Evolutionary conservation across 2,113 vertebrate genomes (phyloP), one percentile per base, ranked within the genome.

Genomic region (Trichechus manatus): DNA sequence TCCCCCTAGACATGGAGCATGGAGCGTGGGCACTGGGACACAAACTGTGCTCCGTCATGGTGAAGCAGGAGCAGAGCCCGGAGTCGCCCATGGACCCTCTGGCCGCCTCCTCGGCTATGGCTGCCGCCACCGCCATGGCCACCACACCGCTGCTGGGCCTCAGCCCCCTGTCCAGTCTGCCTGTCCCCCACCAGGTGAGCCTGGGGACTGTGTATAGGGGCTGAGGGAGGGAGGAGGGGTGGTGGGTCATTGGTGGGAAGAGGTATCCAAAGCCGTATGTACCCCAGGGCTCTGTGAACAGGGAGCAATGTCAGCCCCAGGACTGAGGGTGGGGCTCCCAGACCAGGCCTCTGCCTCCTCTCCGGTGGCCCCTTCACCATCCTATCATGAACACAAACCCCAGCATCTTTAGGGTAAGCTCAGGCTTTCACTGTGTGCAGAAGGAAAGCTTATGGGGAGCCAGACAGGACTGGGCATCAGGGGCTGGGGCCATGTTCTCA

Each of bases 21-120:
- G 99, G 98, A 93, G 98, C 99, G 13, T 99, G 99, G 99, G 99
- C 99, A 13, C 99, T 99, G 98, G 99, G 99, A 93, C 99, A 99
- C 97, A 99, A 99, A 96, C 99, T 99, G 82, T 99, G 99, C 64
- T 99, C 99, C 96, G 99, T 99, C 98, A 98, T 99, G 98, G 99
- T 99, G 98, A 99, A 99, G 97, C 99, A 99, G 97, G 99, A 99
- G 97, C 99, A 99, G 88, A 99, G 98, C 93, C 97, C 99, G 92
- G 99, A 99, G 87, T 96, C 98, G 80, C 97, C 98, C 7, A 93
- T 98, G 59, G 97, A 97, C 98, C 99, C 98, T 89, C 98, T 98
- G 97, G 95, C 98, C 53, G 88, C 98, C 96, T 98, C 98, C 92
- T 98, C 99, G 3, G 91, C 99, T 33, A 96, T 97, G 96, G 94